phyloP scores from a whole-genome alignment of 2,888 invertebrate genomes.

The Luffia ferchaultella region DNA sequence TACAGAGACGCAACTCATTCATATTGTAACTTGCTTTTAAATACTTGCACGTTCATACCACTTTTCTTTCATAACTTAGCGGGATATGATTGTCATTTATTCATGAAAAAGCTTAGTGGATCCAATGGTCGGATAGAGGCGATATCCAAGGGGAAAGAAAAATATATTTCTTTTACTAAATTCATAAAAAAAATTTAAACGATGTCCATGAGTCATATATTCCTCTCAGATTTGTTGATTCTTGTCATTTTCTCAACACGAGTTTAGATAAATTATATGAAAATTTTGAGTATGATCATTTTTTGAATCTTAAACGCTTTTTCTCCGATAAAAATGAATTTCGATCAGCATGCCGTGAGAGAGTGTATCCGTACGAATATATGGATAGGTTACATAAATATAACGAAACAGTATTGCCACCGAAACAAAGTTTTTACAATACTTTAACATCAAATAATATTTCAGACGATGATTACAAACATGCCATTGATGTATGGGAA shows the following conservation, averaged over 20 bases:
- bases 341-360: too few relatives aligned
- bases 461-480: too few relatives aligned
- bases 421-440: too few relatives aligned
- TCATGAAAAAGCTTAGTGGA: slow-evolving; percentile 14
- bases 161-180: slow-evolving; percentile 3
- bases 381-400: too few relatives aligned
- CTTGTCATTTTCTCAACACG: background rate
- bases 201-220: background rate
- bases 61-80: slow-evolving; percentile 18
- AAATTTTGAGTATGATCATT: background rate
- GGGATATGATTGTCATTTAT: slow-evolving; percentile 17
- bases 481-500: too few relatives aligned
- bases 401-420: too few relatives aligned
- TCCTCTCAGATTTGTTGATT: background rate
- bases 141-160: slow-evolving; percentile 16
- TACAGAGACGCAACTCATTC: slow-evolving; percentile 14
- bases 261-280: background rate
- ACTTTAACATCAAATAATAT: too few relatives aligned
- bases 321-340: background rate
- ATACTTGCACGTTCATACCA: slow-evolving; percentile 16
- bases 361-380: too few relatives aligned
- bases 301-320: background rate
- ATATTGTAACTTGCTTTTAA: slow-evolving; percentile 14
- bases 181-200: background rate
- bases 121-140: slow-evolving; percentile 12